A percentile compares a stretch with the other conserved stretches of the same genome.
These are phyloP conservation scores for Cheilinus undulatus DNA, from an alignment of 2,113 vertebrate species.

Conservation along the genomic window DNA sequence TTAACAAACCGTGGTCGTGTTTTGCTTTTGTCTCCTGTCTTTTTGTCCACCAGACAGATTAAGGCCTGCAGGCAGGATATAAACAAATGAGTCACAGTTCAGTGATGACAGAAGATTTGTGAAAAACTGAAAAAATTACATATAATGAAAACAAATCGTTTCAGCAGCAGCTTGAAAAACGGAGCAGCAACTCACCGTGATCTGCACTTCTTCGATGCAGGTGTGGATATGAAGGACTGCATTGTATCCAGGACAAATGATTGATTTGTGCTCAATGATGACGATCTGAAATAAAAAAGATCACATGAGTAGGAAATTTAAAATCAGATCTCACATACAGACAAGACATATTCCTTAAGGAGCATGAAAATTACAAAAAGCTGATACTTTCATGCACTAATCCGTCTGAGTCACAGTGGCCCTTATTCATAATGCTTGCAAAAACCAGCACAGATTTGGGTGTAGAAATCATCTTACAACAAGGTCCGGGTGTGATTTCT, in stretches of 20 bases:
- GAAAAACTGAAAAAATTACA: not conserved
- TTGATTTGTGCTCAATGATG: slow-evolving; percentile 99
- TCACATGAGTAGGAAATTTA: no score
- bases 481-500: no score
- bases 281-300: slow-evolving; percentile 87
- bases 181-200: slow-evolving; percentile 88
- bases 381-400: no score
- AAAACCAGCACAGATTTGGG: no score
- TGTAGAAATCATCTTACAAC: no score
- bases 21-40: slow-evolving; percentile 98
- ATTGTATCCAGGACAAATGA: slow-evolving; percentile 99
- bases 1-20: slow-evolving; percentile 98
- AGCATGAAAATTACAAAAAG: no score
- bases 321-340: no score
- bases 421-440: no score
- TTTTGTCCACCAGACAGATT: slow-evolving; percentile 99
- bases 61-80: slow-evolving; percentile 87
- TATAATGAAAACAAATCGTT: no score
- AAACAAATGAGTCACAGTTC: not conserved
- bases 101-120: not conserved
- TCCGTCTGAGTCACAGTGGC: no score
- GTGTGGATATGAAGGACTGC: slow-evolving; percentile 99
- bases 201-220: slow-evolving; percentile 99
- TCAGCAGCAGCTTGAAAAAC: not conserved
- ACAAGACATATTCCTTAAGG: no score